Conservation (phyloP, 2,888 invertebrate genomes). For the Eulithis prunata region DNA sequence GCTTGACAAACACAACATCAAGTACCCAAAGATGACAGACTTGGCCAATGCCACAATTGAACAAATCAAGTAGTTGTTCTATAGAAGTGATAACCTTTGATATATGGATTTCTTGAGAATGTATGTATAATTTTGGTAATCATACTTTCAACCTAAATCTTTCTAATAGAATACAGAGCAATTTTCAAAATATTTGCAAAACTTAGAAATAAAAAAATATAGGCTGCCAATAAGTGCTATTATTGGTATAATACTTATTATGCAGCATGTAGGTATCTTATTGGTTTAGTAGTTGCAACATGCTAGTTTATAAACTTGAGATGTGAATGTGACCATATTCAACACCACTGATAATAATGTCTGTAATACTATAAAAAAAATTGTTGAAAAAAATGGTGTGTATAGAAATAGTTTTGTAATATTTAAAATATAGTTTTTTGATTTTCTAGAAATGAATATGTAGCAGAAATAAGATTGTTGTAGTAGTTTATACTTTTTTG, state of each 20-base stretch:
- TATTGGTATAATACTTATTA: slow-evolving; percentile 4
- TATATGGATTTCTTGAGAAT: not conserved
- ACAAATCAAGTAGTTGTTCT: slow-evolving; percentile 83
- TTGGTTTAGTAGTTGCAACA: no score
- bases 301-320: not conserved
- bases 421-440: not conserved
- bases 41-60: slow-evolving; percentile 93
- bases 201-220: not conserved
- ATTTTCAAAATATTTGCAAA: not conserved
- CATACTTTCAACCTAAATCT: no score
- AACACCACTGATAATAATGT: not conserved
- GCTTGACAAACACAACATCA: slow-evolving; percentile 96
- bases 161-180: not conserved
- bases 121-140: not conserved
- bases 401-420: slow-evolving; percentile 13
- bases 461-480: slow-evolving; percentile 14
- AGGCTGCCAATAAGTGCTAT: slow-evolving; percentile 19
- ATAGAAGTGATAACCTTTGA: slow-evolving; percentile 3
- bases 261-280: no score
- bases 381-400: not conserved
- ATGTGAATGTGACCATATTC: not conserved
- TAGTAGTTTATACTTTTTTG: not conserved
- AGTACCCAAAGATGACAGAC: slow-evolving; percentile 97
- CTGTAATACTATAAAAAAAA: not conserved
- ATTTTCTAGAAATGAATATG: not conserved